Evolutionary conservation across 2,113 vertebrate species (phyloP), one percentile per base, ranked within the genome.

Genomic region (Grammatotria lemairii): DNA sequence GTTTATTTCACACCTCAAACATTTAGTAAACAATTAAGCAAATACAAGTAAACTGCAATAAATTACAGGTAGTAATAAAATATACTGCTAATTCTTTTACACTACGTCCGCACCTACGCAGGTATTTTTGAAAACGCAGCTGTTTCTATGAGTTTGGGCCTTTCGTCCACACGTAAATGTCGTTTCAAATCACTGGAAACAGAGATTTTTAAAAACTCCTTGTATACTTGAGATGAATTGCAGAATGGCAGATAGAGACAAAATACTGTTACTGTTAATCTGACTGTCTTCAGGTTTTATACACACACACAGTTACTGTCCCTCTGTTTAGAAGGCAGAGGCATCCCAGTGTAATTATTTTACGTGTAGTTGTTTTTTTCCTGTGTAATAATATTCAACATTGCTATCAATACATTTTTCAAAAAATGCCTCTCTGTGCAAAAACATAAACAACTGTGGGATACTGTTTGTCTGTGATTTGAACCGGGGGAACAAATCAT

Each of bases 71-170:
- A 9, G 55, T 17, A 58, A 28, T 28, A 9, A 58, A 31, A 58
- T 58, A 58, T 1, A 58, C 55, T 28, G 5, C 55, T 58, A 58
- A 58, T 1, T 58, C 14, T 58, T 58, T 31, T 58, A 58, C 5
- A 2, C 26, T 58, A 31, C 3, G 3, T 9, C 55, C 8, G 1
- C 23, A 16, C 23, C 7, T 9, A 28, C 8, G 0, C 7, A 0
- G 13, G 55, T 16, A 28, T 58, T 58, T 58, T 58, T 58, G 55
- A 28, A 58, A 58, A 58, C 2, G 3, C 55, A 58, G 23, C 55
- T 28, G 13, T 58, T 58, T 57, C 13, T 57, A 28, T 16, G 55
- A 0, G 3, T 57, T 57, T 57, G 23, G 13, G 7, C 7, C 13
- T 57, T 28, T 28, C 1, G 13, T 9, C 26, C 13, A 16, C 23